A percentile compares a stretch with the other conserved stretches of the same genome.
Conservation (phyloP, 2,797 vertebrate species). For the Enoplosus armatus region DNA sequence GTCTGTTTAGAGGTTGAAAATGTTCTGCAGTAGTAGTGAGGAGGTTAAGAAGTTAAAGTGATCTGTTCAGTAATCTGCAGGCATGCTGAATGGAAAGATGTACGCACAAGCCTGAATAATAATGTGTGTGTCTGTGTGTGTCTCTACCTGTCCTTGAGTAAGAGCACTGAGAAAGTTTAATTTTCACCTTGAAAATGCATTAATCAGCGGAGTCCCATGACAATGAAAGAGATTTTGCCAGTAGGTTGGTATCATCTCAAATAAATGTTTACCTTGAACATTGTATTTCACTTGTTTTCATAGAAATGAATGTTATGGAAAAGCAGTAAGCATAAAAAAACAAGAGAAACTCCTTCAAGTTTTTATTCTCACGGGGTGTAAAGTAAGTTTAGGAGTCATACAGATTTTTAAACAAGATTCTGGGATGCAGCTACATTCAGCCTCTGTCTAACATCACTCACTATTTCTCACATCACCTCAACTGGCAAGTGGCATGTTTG, state of each 20-base stretch:
- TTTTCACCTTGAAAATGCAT: constrained; percentile 61
- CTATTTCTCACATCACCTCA: constrained; percentile 80
- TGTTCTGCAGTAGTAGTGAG: constrained; percentile 28
- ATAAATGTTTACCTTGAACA: no score
- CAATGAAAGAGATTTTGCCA: neutral
- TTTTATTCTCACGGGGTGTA: neutral
- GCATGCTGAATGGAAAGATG: constrained; percentile 27
- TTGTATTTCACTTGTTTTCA: neutral
- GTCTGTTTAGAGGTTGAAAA: constrained; percentile 35
- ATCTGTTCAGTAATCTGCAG: constrained; percentile 54
- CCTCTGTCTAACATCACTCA: constrained; percentile 36
- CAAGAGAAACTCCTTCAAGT: neutral
- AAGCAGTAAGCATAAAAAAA: neutral
- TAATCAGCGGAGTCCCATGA: constrained; percentile 10
- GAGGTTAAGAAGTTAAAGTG: constrained; percentile 22
- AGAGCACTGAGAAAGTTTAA: constrained; percentile 32
- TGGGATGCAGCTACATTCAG: neutral
- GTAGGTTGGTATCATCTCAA: neutral
- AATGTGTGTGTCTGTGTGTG: constrained; percentile 36
- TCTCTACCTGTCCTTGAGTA: constrained; percentile 53
- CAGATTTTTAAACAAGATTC: no score
- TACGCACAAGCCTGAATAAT: constrained; percentile 38
- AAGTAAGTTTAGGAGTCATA: neutral
- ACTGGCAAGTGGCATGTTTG: constrained; percentile 86
- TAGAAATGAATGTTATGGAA: neutral